Evolutionary conservation across 2,888 invertebrate genomes (phyloP).

Genomic region (Dynastes hyllus): DNA sequence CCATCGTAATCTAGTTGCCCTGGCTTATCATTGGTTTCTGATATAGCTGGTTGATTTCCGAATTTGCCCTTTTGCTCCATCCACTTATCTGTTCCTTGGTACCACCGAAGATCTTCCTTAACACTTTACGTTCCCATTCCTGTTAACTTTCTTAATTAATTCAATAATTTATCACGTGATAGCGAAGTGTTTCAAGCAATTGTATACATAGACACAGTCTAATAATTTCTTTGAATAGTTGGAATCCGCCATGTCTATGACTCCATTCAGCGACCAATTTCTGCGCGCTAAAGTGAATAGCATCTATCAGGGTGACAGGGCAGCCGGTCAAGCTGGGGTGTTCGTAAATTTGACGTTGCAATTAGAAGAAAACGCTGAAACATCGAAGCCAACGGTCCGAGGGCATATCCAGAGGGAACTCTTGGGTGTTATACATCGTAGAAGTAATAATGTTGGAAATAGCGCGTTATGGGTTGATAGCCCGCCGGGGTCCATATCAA

Average conservation of each 20-base stretch:
- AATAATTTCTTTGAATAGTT: slow-evolving; percentile 74
- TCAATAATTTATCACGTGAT: background rate
- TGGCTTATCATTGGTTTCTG: too few species aligned
- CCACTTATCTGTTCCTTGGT: too few species aligned
- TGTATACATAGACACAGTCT: background rate
- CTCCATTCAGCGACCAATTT: slow-evolving; percentile 91
- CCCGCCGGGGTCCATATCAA: slow-evolving; percentile 82
- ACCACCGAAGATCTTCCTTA: too few species aligned
- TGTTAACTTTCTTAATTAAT: too few species aligned
- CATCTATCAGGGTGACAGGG: slow-evolving; percentile 82
- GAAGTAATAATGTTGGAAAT: slow-evolving; percentile 91
- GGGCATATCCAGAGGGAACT: slow-evolving; percentile 89
- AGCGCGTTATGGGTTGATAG: slow-evolving; percentile 90
- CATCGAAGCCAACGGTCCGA: slow-evolving; percentile 79
- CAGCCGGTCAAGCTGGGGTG: slow-evolving; percentile 81
- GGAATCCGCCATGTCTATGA: slow-evolving; percentile 94
- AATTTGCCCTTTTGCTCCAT: too few species aligned
- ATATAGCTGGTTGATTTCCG: too few species aligned
- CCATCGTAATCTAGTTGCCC: too few species aligned
- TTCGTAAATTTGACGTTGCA: slow-evolving; percentile 90
- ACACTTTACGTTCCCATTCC: too few species aligned
- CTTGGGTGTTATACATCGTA: slow-evolving; percentile 85
- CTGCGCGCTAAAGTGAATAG: slow-evolving; percentile 87
- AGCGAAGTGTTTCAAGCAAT: background rate
- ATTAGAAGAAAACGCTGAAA: slow-evolving; percentile 85